Conservation (phyloP, 2,797 vertebrate genomes). For the Coluber constrictor region DNA sequence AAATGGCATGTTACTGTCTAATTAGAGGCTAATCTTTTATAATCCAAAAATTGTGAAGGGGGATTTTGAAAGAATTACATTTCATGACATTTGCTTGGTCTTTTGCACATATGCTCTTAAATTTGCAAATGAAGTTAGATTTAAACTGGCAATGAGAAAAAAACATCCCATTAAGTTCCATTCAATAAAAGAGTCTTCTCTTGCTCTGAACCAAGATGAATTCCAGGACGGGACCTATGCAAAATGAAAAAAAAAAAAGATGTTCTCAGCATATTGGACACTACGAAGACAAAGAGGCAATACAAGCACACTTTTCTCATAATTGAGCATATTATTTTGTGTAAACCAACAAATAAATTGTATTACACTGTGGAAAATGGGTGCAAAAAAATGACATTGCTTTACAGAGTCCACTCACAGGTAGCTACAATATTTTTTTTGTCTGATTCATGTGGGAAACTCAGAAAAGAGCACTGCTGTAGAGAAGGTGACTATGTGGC, state of each 20-base stretch:
- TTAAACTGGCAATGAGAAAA: not conserved
- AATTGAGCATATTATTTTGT: not conserved
- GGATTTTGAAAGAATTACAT: conserved; percentile 20
- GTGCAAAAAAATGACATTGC: not conserved
- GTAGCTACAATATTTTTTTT: not conserved
- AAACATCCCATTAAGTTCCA: conserved; percentile 43
- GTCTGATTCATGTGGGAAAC: not conserved
- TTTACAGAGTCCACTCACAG: not conserved
- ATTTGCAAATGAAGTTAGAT: conserved; percentile 7
- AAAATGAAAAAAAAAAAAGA: conserved; percentile 8
- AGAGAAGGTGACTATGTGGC: not conserved
- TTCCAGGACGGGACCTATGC: conserved; percentile 56
- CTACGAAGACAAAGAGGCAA: not conserved
- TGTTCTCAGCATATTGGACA: not conserved
- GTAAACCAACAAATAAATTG: not conserved
- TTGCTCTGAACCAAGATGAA: conserved; percentile 44
- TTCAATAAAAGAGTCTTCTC: conserved; percentile 61
- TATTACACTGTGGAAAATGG: not conserved
- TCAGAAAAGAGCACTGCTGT: not conserved
- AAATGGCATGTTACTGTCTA: not conserved
- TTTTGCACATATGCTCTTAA: conserved; percentile 9
- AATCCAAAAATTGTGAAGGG: conserved; percentile 10
- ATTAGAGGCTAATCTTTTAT: not conserved
- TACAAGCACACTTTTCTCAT: not conserved
- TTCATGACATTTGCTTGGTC: conserved; percentile 29